Base-by-base conservation (phyloP, 2,888 invertebrate species). In the Hermaeophaga mercurialis region DNA sequence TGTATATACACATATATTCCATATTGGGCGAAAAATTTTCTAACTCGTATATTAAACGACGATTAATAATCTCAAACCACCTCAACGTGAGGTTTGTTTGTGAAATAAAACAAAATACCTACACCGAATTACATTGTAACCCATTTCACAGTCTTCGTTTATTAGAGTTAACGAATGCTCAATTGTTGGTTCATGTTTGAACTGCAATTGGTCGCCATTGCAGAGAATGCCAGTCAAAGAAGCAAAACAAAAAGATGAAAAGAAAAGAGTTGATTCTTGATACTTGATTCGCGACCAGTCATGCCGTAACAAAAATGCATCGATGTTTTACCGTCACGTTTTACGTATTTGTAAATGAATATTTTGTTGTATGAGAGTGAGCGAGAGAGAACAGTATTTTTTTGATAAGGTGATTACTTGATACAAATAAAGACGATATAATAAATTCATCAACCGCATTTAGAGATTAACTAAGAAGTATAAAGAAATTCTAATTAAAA, bases 51-150 rank as follows among this genome's bases (percentile, higher is more conserved):
- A n/a, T n/a, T n/a, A n/a, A n/a, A n/a, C n/a, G n/a, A n/a, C n/a
- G n/a, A n/a, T n/a, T n/a, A n/a, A n/a, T n/a, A n/a, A n/a, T n/a
- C n/a, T n/a, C n/a, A n/a, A n/a, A n/a, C n/a, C n/a, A n/a, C n/a
- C n/a, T n/a, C n/a, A n/a, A n/a, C n/a, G n/a, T n/a, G n/a, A n/a
- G n/a, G n/a, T n/a, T n/a, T n/a, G n/a, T n/a, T n/a, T n/a, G n/a
- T 26, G 9, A 26, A 33, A 3, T 33, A 12, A 11, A 28, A 28
- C 9, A 28, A 28, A 28, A 28, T 28, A 28, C 28, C n/a, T n/a
- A n/a, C n/a, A 28, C 28, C 9, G 28, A 33, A 11, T 33, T 36
- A 36, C 36, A 36, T 15, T 36, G 36, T 36, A 36, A 11, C 36
- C 36, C 8, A 36, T 36, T 36, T 36, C 36, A 36, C 17, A 15